phyloP scores from a whole-genome alignment of 1,140 invertebrate genomes.

The Drosophila busckii region DNA sequence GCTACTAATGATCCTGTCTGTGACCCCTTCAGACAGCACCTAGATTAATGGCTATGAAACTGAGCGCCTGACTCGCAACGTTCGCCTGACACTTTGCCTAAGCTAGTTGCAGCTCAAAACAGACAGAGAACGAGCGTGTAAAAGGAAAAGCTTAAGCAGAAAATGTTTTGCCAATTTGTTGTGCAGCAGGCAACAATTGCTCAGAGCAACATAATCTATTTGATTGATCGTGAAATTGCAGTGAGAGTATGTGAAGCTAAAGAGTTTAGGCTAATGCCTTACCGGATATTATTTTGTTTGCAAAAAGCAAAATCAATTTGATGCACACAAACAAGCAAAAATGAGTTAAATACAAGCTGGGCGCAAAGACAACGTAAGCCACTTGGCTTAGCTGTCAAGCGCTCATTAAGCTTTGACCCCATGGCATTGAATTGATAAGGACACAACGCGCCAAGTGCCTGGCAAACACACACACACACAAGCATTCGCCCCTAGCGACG shows the following conservation, averaged over 20 bases:
- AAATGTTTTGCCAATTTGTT: too few relatives aligned
- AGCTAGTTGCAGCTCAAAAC: too few relatives aligned
- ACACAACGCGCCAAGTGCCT: slow-evolving; percentile 27
- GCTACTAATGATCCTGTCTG: slow-evolving; percentile 34
- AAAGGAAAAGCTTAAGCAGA: too few relatives aligned
- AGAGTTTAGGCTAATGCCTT: too few relatives aligned
- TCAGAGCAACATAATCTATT: too few relatives aligned
- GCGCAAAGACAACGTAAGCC: slow-evolving; percentile 30
- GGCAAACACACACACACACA: slow-evolving; percentile 25
- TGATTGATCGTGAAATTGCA: too few relatives aligned
- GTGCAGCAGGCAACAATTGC: too few relatives aligned
- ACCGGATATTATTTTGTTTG: too few relatives aligned
- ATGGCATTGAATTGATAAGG: slow-evolving; percentile 53
- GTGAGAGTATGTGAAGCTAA: too few relatives aligned
- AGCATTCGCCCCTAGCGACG: slow-evolving; percentile 9
- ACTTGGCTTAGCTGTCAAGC: slow-evolving; percentile 61
- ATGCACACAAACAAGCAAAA: slow-evolving; percentile 22
- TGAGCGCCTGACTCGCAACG: slow-evolving; percentile 24
- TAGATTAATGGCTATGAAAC: slow-evolving; percentile 29
- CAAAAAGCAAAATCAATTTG: slow-evolving; percentile 36
- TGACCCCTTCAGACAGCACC: not conserved
- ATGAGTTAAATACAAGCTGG: slow-evolving; percentile 30
- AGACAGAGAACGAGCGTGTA: too few relatives aligned
- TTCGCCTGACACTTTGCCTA: slow-evolving; percentile 22
- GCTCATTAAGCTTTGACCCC: slow-evolving; percentile 70